phyloP scores from a whole-genome alignment of 2,113 vertebrate genomes.

The Pollachius pollachius region DNA sequence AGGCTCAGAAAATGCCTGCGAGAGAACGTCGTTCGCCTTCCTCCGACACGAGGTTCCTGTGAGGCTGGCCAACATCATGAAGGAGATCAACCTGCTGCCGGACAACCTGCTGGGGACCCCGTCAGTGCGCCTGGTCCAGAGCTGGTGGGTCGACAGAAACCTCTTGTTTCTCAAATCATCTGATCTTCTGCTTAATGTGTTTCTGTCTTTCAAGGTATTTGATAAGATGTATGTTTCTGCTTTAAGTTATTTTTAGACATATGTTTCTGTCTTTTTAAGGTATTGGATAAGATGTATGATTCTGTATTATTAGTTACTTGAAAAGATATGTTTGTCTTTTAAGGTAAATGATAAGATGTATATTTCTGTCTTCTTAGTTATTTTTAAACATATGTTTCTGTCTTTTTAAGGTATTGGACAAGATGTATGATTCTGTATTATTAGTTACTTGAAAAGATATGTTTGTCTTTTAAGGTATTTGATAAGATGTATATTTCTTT shows the following conservation, averaged over 20 bases:
- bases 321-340: not conserved
- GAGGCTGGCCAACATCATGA: slow-evolving; percentile 95
- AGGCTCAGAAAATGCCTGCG: slow-evolving; percentile 94
- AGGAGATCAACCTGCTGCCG: slow-evolving; percentile 94
- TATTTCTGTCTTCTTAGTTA: not conserved
- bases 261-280: not conserved
- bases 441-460: not conserved
- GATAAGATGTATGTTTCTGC: not conserved
- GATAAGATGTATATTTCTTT: not conserved
- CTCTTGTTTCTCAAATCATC: not conserved
- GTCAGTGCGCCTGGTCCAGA: slow-evolving; percentile 91
- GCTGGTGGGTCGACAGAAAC: slow-evolving; percentile 78
- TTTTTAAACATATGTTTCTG: not conserved
- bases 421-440: not conserved
- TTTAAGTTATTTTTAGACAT: too few species aligned
- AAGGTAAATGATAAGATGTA: not conserved
- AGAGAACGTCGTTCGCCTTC: slow-evolving; percentile 95
- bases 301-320: not conserved
- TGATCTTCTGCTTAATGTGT: not conserved
- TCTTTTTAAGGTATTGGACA: too few species aligned
- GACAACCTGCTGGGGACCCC: slow-evolving; percentile 91
- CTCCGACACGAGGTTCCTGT: slow-evolving; percentile 92
- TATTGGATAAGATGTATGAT: not conserved
- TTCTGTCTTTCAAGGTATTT: not conserved
- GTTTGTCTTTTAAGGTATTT: not conserved